Conservation (phyloP, 2,888 invertebrate genomes). For the Lathronympha strigana region DNA sequence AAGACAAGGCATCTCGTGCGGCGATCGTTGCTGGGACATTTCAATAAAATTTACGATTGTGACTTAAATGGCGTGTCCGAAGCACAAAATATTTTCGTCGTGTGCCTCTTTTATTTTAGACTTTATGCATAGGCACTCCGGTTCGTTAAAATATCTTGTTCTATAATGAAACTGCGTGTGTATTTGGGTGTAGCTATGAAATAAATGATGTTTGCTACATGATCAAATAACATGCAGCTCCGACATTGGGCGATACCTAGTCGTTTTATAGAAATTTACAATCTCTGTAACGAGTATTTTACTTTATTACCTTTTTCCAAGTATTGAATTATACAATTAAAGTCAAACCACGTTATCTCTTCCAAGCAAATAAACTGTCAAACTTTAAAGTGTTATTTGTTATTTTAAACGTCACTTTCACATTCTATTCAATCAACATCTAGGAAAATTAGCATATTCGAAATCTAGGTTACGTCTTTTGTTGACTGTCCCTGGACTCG, state of each 20-base stretch:
- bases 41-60: constrained; percentile 84
- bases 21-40: constrained; percentile 82
- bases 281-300: too few species aligned
- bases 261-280: too few species aligned
- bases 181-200: constrained; percentile 66
- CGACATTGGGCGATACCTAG: too few species aligned
- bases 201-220: constrained; percentile 64
- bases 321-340: too few species aligned
- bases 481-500: too few species aligned
- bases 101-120: constrained; percentile 72
- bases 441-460: too few species aligned
- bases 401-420: too few species aligned
- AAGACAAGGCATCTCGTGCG: constrained; percentile 81
- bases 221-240: constrained; percentile 49
- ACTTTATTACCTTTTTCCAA: too few species aligned
- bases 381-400: too few species aligned
- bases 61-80: constrained; percentile 81
- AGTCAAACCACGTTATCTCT: too few species aligned
- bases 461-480: background rate
- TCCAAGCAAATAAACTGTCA: too few species aligned
- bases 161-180: constrained; percentile 76
- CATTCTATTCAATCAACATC: too few species aligned
- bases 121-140: constrained; percentile 64
- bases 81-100: constrained; percentile 76
- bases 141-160: constrained; percentile 81